Evolutionary conservation across 1,140 invertebrate species (phyloP).

Genomic region (Lasioglossum albipes): DNA sequence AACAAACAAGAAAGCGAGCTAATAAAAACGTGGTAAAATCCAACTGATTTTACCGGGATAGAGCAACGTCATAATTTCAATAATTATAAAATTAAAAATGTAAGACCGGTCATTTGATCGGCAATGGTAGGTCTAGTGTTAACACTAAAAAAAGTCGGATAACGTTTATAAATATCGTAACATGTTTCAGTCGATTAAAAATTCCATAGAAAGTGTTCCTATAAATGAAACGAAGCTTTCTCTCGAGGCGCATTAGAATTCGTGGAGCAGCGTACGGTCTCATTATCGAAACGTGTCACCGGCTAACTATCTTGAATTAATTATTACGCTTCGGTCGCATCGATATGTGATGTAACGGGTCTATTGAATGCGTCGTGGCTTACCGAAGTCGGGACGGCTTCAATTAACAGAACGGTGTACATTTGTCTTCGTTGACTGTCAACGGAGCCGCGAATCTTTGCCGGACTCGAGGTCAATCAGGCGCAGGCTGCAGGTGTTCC

Average conservation of each 20-base stretch:
- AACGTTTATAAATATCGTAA: too few relatives aligned
- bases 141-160: too few relatives aligned
- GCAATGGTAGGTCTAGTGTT: too few relatives aligned
- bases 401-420: conserved; percentile 2
- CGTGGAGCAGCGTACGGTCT: background rate
- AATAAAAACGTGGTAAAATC: too few relatives aligned
- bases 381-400: background rate
- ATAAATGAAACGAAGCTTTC: background rate
- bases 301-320: background rate
- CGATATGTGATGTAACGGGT: background rate
- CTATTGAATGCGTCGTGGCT: background rate
- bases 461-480: conserved; percentile 24
- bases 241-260: background rate
- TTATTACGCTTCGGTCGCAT: background rate
- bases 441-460: conserved; percentile 1
- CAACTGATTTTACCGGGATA: too few relatives aligned
- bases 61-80: too few relatives aligned
- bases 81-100: too few relatives aligned
- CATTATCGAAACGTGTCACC: background rate
- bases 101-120: too few relatives aligned
- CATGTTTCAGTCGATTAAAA: too few relatives aligned
- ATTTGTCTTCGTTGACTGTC: conserved; percentile 21
- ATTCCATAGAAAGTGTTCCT: too few relatives aligned
- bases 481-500: conserved; percentile 35
- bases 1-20: too few relatives aligned